Percentiles rank a stretch among this genome's conserved stretches.
Conservation (phyloP, 2,888 invertebrate species). For the Eurytoma californica region DNA sequence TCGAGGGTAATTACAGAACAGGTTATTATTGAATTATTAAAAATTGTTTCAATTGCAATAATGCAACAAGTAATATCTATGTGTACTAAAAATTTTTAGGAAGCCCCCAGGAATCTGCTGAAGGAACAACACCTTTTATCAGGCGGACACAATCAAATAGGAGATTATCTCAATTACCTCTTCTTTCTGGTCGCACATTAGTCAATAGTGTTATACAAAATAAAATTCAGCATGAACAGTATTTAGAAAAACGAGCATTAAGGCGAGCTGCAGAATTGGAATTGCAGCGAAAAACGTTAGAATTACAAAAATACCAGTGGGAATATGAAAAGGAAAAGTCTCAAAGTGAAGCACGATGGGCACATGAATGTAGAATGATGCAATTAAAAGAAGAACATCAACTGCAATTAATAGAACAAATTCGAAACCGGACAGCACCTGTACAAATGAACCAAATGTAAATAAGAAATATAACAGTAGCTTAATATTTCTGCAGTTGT, state of each 20-base stretch:
- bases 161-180: conserved; percentile 23
- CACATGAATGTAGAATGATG: conserved; percentile 68
- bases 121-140: not conserved
- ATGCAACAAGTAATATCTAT: not conserved
- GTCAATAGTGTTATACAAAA: conserved; percentile 24
- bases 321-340: conserved; percentile 66
- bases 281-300: conserved; percentile 65
- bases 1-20: conserved; percentile 30
- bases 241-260: conserved; percentile 64
- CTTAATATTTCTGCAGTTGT: too few species aligned
- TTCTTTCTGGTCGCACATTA: conserved; percentile 9
- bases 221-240: conserved; percentile 63
- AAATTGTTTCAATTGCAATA: not conserved
- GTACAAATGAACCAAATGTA: conserved; percentile 12
- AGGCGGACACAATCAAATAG: conserved; percentile 1
- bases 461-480: conserved; percentile 9
- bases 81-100: conserved; percentile 23
- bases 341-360: conserved; percentile 65
- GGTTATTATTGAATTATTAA: not conserved
- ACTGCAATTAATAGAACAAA: conserved; percentile 62
- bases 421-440: conserved; percentile 44
- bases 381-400: conserved; percentile 67
- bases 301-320: conserved; percentile 66
- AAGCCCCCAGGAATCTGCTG: conserved; percentile 4
- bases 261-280: conserved; percentile 66